Evolutionary conservation across 2,888 invertebrate species (phyloP).

Genomic region (Caenorhabditis sinica): DNA sequence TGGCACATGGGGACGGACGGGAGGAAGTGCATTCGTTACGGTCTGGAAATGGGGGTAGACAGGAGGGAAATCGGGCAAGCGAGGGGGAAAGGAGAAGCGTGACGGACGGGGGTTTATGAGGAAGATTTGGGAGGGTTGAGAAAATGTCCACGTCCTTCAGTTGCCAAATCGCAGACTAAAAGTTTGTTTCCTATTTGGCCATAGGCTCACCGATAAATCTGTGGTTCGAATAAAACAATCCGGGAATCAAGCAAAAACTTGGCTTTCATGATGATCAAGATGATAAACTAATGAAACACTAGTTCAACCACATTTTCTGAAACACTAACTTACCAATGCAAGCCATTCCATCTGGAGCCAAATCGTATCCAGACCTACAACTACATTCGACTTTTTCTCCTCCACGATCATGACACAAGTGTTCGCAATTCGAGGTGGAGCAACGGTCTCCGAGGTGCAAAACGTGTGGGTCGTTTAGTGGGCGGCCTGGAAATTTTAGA

Average conservation of each 20-base stretch:
- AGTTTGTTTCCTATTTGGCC: no score
- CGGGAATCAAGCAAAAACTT: no score
- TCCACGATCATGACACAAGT: slow-evolving; percentile 80
- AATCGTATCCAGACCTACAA: slow-evolving; percentile 80
- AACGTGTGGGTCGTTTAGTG: slow-evolving; percentile 65
- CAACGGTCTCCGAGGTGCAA: slow-evolving; percentile 78
- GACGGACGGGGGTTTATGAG: background rate
- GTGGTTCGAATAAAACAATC: no score
- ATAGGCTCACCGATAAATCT: no score
- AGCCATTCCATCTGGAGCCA: slow-evolving; percentile 79
- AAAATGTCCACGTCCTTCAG: no score
- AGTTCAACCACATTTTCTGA: background rate
- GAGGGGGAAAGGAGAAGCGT: slow-evolving; percentile 4
- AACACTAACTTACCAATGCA: slow-evolving; percentile 78
- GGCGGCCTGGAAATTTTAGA: slow-evolving; percentile 54
- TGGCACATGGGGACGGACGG: slow-evolving; percentile 54
- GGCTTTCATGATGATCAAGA: no score
- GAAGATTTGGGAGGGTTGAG: background rate
- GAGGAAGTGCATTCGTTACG: slow-evolving; percentile 64
- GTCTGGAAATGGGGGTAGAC: slow-evolving; percentile 61
- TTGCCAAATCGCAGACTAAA: no score
- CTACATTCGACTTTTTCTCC: slow-evolving; percentile 80
- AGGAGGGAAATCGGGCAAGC: background rate
- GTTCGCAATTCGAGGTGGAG: slow-evolving; percentile 78
- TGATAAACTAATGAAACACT: no score